Base-by-base conservation (phyloP, 2,797 vertebrate species). In the Crenuchus spilurus region DNA sequence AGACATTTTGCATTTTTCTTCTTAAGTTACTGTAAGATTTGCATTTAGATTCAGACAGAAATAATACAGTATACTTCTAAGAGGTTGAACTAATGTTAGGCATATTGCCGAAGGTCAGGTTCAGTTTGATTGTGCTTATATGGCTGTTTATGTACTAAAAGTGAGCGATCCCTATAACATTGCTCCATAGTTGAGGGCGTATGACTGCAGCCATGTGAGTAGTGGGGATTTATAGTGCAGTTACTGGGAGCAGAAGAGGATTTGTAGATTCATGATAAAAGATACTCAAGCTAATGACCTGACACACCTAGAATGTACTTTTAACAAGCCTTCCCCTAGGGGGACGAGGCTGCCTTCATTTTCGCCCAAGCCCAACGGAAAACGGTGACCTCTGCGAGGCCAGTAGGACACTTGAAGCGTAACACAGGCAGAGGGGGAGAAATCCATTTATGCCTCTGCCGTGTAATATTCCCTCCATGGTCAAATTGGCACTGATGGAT, bases 361-460 rank as follows among this genome's bases (percentile, higher is more conserved):
- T 60, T 60, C 54, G 55, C 26, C 33, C 10, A 7, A 61, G 46
- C 48, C 26, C 44, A 37, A 26, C 11, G 46, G 44, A 48, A 69
- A 62, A 65, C 64, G 48, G 26, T 76, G 77, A 77, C 67, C 70
- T 74, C n/a, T 5, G 8, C 37, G 22, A 66, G 51, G 62, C 61
- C 72, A 60, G 39, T 28, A 60, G 63, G 46, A 64, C 74, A 72
- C 67, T 78, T 76, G 42, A 57, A 77, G 77, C 37, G 14, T 63
- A 79, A 78, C 26, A 39, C 30, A 61, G 80, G 69, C 31, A 33
- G 9, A 84, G 72, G 77, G 55, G 72, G 83, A 67, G 20, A 70
- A 62, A 79, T 87, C 84, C 78, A 81, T 74, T 81, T 71, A 72
- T 81, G 28, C 58, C 66, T 86, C 78, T 83, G 71, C 86, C 82